These are phyloP conservation scores for Silurus lanzhouensis DNA, from an alignment of 2,797 vertebrate species.

Conservation along the genomic window DNA sequence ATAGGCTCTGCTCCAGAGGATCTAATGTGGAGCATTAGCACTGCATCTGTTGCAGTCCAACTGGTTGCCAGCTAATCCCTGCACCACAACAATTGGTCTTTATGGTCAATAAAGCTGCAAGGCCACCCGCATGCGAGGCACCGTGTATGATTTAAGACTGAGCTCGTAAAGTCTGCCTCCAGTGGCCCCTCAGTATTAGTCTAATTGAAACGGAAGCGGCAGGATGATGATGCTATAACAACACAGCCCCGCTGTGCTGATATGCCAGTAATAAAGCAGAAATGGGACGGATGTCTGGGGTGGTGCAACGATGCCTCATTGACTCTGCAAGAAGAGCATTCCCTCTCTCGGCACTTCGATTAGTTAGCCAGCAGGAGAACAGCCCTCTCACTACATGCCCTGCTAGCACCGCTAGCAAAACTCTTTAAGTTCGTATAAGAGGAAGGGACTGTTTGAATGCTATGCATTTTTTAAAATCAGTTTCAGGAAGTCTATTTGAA, in stretches of 20 bases:
- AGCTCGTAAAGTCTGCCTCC: slow-evolving; percentile 53
- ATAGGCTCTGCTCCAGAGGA: slow-evolving; percentile 45
- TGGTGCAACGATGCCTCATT: slow-evolving; percentile 65
- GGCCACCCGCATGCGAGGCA: slow-evolving; percentile 41
- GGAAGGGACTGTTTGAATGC: not conserved
- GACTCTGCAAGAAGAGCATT: slow-evolving; percentile 59
- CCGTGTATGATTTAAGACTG: slow-evolving; percentile 66
- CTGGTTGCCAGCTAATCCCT: slow-evolving; percentile 53
- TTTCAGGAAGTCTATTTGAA: not conserved
- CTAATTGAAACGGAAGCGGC: slow-evolving; percentile 72
- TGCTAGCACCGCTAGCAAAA: not conserved
- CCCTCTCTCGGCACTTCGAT: slow-evolving; percentile 54
- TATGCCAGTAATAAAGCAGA: slow-evolving; percentile 67
- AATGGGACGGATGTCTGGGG: slow-evolving; percentile 63
- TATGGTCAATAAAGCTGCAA: slow-evolving; percentile 59
- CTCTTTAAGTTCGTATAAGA: slow-evolving; percentile 10
- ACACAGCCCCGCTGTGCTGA: slow-evolving; percentile 60
- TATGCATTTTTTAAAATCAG: not conserved
- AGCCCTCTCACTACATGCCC: slow-evolving; percentile 44
- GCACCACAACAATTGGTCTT: slow-evolving; percentile 57
- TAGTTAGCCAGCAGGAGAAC: slow-evolving; percentile 57
- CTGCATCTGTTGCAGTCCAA: slow-evolving; percentile 56
- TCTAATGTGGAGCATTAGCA: slow-evolving; percentile 60
- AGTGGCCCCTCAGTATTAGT: slow-evolving; percentile 56
- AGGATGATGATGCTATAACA: slow-evolving; percentile 67